These are phyloP conservation scores for Tachycineta bicolor DNA, from an alignment of 2,113 vertebrate genomes.

Conservation along the genomic window DNA sequence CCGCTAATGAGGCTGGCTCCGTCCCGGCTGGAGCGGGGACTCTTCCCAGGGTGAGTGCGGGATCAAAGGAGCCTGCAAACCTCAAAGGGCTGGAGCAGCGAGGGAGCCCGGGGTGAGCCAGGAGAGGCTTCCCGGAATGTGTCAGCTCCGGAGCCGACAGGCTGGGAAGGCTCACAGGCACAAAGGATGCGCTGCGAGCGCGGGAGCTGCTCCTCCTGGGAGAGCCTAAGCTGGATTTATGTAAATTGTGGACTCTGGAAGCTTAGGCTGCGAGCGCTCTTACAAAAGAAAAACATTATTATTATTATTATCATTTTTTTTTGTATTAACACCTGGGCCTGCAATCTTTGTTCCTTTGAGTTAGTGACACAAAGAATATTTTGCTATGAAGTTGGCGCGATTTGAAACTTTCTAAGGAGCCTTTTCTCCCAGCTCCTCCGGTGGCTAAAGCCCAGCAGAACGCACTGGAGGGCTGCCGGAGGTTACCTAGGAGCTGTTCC, in stretches of 20 bases:
- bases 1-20: slow-evolving; percentile 40
- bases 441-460: background rate
- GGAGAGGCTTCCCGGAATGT: slow-evolving; percentile 45
- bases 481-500: background rate
- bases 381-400: background rate
- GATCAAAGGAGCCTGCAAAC: slow-evolving; percentile 39
- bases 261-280: background rate
- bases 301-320: background rate
- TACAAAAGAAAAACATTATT: background rate
- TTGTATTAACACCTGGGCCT: background rate
- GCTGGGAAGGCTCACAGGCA: slow-evolving; percentile 16
- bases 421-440: background rate
- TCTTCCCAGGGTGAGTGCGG: background rate
- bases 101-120: slow-evolving; percentile 10
- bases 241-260: background rate
- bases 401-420: background rate
- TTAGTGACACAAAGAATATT: background rate
- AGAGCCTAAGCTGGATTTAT: background rate
- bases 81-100: slow-evolving; percentile 5
- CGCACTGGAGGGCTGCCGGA: background rate
- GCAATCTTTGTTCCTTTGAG: background rate
- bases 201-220: background rate
- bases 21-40: background rate
- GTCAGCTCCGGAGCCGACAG: background rate
- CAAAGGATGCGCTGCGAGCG: slow-evolving; percentile 9